Conservation (phyloP, 1,140 invertebrate species). For the Hermatobates lingyangjiaoensis region DNA sequence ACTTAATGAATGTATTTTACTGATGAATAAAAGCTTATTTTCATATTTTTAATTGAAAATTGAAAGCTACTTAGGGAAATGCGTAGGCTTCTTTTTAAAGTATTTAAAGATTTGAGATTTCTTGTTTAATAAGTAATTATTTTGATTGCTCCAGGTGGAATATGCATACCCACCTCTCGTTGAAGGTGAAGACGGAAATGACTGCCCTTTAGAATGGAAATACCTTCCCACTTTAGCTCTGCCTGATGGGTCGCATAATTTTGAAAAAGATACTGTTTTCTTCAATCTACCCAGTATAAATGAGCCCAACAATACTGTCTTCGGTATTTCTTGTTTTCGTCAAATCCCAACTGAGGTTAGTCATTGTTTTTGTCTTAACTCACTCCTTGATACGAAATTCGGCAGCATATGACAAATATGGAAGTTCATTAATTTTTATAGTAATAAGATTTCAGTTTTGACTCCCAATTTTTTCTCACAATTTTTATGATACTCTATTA, state of each 20-base stretch:
- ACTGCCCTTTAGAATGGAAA: constrained; percentile 81
- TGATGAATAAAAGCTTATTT: not conserved
- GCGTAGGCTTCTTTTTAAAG: not conserved
- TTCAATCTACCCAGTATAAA: constrained; percentile 84
- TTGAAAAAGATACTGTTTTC: constrained; percentile 84
- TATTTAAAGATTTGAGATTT: not conserved
- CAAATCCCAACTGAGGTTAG: constrained; percentile 87
- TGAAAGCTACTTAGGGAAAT: not conserved
- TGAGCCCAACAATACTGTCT: constrained; percentile 68
- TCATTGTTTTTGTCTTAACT: too few relatives aligned
- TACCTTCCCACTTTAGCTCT: constrained; percentile 86
- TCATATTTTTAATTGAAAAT: not conserved
- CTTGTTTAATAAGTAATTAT: constrained; percentile 6
- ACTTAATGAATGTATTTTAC: not conserved
- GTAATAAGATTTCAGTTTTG: too few relatives aligned
- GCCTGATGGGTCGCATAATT: constrained; percentile 97
- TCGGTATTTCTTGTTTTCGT: constrained; percentile 91
- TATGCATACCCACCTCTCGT: constrained; percentile 83
- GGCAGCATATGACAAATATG: too few relatives aligned
- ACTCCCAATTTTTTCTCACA: too few relatives aligned
- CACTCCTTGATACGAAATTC: too few relatives aligned
- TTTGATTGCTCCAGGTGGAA: constrained; percentile 54
- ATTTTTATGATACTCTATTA: too few relatives aligned
- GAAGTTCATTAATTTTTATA: too few relatives aligned
- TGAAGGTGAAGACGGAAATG: constrained; percentile 43